Evolutionary conservation across 2,888 invertebrate species (phyloP).

Genomic region (Nebria salina): DNA sequence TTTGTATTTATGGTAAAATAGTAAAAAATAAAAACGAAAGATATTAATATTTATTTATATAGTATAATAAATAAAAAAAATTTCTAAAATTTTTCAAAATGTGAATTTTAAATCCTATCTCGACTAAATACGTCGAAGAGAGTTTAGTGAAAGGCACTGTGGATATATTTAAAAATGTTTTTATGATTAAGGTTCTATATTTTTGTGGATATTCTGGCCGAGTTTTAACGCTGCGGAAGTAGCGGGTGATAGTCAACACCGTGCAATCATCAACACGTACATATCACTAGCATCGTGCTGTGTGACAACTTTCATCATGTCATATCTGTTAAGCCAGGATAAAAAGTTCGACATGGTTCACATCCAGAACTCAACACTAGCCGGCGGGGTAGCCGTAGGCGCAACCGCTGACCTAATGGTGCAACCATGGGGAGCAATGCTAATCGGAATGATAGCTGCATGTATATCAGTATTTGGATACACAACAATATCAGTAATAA

Average conservation of each 20-base stretch:
- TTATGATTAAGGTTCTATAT: constrained; percentile 78
- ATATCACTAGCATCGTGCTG: constrained; percentile 84
- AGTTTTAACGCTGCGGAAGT: constrained; percentile 92
- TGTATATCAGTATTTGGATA: constrained; percentile 84
- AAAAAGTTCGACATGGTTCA: constrained; percentile 92
- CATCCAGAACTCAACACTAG: constrained; percentile 92
- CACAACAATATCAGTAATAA: constrained; percentile 74
- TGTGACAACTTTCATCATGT: constrained; percentile 85
- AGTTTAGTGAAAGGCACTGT: no score
- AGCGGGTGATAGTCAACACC: constrained; percentile 75
- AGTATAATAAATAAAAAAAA: no score
- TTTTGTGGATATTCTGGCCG: constrained; percentile 97
- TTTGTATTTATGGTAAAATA: no score
- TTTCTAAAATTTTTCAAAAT: no score
- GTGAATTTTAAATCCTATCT: no score
- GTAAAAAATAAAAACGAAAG: no score
- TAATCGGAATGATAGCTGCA: constrained; percentile 82
- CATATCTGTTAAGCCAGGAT: constrained; percentile 77
- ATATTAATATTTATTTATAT: no score
- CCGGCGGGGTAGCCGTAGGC: constrained; percentile 93
- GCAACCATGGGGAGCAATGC: constrained; percentile 83
- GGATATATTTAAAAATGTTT: no score
- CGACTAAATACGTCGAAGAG: no score
- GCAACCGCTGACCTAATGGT: constrained; percentile 85
- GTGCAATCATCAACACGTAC: constrained; percentile 94